Base-by-base conservation (phyloP, 2,797 vertebrate genomes). In the Hypotaenidia philippensis region DNA sequence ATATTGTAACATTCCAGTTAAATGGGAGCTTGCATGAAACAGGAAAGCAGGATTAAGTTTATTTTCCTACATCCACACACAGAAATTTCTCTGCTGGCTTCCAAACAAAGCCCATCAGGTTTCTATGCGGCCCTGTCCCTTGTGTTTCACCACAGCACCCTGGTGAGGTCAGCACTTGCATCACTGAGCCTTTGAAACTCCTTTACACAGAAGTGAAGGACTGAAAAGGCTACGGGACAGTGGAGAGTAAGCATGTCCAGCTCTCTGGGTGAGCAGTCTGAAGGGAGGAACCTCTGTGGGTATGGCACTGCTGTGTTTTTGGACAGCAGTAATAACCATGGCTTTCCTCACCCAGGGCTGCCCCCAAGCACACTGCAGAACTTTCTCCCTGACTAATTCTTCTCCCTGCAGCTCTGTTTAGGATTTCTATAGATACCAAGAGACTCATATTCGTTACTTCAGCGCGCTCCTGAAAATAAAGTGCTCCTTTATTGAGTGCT, bases 321-420 rank as follows among this genome's bases (percentile, higher is more conserved):
- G 75, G 57, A 68, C 34, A 75, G 53, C 41, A 70, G 45, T 12
- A 74, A 68, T 32, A 74, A 36, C 40, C 34, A 31, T 7, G 23
- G 44, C 19, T 86, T 90, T 74, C 74, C 92, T 90, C 85, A 83
- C 38, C 49, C 11, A 5, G 47, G 85, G 49, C 93, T 94, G 66
- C 15, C n/a, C 45, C 47, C 8, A 15, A 87, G 63, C 52, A 91
- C 64, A 38, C 75, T 68, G 80, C 61, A 88, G 60, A 74, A 34
- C 72, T 64, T 78, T 65, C 47, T 64, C 80, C 63, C 90, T 71
- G 36, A 74, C 29, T 87, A 70, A 69, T 53, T 96, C 52, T 84
- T 86, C 69, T 83, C 71, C 91, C 89, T 55, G 6, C 0, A 8
- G 32, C 44, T 87, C 64, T 77, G 34, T 71, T 87, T 57, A 71